A percentile compares a stretch with the other conserved stretches of the same genome.
Conservation (phyloP, 2,888 invertebrate species). For the Plusia festucae region DNA sequence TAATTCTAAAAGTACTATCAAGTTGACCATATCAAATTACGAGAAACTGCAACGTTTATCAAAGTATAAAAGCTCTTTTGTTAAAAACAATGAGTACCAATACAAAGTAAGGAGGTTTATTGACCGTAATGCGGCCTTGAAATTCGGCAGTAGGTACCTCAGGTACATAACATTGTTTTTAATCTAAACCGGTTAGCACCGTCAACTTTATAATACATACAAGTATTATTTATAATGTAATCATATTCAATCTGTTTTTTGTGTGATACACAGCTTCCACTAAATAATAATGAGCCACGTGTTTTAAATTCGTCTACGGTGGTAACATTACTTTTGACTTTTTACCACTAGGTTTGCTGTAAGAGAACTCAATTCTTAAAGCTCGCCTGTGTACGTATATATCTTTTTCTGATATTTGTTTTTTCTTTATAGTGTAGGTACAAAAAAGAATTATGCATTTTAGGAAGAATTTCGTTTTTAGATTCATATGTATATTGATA, state of each 20-base stretch:
- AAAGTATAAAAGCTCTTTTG: background rate
- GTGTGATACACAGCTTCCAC: conserved; percentile 32
- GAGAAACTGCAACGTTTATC: background rate
- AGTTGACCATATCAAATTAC: background rate
- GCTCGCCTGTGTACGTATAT: too few relatives aligned
- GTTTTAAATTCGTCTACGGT: background rate
- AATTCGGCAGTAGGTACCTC: conserved; percentile 18
- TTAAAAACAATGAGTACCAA: conserved; percentile 23
- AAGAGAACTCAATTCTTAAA: too few relatives aligned
- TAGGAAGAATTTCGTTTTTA: too few relatives aligned
- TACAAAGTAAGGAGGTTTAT: conserved; percentile 14
- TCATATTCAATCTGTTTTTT: conserved; percentile 27
- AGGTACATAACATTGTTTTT: conserved; percentile 25
- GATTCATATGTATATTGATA: too few relatives aligned
- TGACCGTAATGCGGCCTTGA: conserved; percentile 33
- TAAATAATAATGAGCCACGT: background rate
- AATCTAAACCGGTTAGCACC: conserved; percentile 41
- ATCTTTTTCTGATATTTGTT: too few relatives aligned
- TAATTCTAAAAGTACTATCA: background rate
- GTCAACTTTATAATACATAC: conserved; percentile 22
- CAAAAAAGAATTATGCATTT: too few relatives aligned
- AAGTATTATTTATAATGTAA: conserved; percentile 38
- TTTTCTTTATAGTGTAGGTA: too few relatives aligned
- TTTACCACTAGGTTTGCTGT: too few relatives aligned
- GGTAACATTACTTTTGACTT: too few relatives aligned